Evolutionary conservation across 2,797 vertebrate genomes (phyloP), one percentile per base, ranked within the genome.

Genomic region (Gallinago stenura): DNA sequence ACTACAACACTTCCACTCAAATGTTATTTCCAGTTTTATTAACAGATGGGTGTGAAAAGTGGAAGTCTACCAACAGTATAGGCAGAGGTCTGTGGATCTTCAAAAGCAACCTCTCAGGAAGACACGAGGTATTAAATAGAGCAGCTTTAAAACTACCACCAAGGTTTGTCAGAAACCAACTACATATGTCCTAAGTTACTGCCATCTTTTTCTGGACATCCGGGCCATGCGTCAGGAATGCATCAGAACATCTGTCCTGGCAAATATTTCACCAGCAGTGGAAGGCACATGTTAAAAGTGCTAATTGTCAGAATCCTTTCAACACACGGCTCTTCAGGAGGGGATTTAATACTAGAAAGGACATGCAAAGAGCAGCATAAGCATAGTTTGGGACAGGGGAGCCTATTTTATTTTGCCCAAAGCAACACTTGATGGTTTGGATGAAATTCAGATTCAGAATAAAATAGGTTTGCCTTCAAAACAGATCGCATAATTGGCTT

Each of bases 381-480:
- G 86, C 82, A 3, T 30, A 85, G 71, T 89, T 80, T 77, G 78
- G 88, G 90, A 95, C 79, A 93, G 61, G 64, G n/a, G 30, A 97
- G 68, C 71, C 75, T 92, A 80, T 87, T 93, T 92, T 92, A 90
- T 85, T 87, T 92, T 83, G 95, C 94, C 90, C 93, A 90, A 82
- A 95, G 96, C 93, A 92, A 94, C 86, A 75, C 79, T 95, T 72
- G 81, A 95, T 89, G 92, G 71, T 57, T 96, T 94, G 90, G 94
- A 93, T 69, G 61, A 81, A 91, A 94, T 92, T 93, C 86, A 89
- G 86, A 85, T 56, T 89, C 83, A 62, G 75, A 96, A 90, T 62
- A 95, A 95, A 95, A 87, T 25, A 83, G 65, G 57, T 83, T 77
- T 94, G 91, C 86, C 95, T 97, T 97, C 94, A 95, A 92, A 97